Percentiles rank a stretch among this genome's conserved stretches.
phyloP scores from a whole-genome alignment of 2,888 invertebrate genomes.

The Caenorhabditis wallacei region DNA sequence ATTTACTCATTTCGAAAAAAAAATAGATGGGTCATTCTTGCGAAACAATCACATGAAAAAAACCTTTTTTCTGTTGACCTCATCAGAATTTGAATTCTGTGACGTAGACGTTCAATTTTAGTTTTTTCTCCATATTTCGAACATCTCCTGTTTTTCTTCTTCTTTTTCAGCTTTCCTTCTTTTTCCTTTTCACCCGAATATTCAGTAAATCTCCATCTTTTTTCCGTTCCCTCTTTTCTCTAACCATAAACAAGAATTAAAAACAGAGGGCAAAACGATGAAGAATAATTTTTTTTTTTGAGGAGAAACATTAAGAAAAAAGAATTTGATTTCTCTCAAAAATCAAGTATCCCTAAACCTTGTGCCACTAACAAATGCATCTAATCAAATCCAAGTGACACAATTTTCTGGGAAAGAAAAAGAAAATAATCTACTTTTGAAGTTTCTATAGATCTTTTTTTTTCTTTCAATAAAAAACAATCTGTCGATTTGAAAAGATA shows the following conservation, averaged over 20 bases:
- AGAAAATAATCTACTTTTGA: background rate
- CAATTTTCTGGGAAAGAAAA: slow-evolving; percentile 4
- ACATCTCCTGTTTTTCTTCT: slow-evolving; percentile 22
- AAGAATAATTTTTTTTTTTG: too few species aligned
- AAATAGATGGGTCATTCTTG: slow-evolving; percentile 17
- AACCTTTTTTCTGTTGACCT: background rate
- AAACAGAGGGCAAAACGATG: background rate
- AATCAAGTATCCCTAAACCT: slow-evolving; percentile 2
- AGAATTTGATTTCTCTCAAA: too few species aligned
- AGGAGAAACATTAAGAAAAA: background rate
- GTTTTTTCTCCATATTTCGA: background rate
- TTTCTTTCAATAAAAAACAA: background rate
- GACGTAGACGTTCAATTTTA: background rate
- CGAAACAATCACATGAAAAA: slow-evolving; percentile 44
- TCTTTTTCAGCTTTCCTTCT: background rate
- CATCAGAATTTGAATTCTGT: background rate
- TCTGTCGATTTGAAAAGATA: slow-evolving; percentile 1
- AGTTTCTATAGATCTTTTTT: slow-evolving; percentile 1
- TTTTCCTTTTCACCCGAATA: slow-evolving; percentile 1
- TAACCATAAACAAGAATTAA: slow-evolving; percentile 34
- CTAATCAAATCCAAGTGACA: slow-evolving; percentile 19
- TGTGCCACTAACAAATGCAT: slow-evolving; percentile 6
- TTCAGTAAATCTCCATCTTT: slow-evolving; percentile 29
- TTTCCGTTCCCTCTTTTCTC: slow-evolving; percentile 15
- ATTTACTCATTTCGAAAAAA: background rate